Percentiles rank a stretch among this genome's conserved stretches.
These are phyloP conservation scores for Riparia riparia DNA, from an alignment of 2,113 vertebrate species.

Conservation along the genomic window DNA sequence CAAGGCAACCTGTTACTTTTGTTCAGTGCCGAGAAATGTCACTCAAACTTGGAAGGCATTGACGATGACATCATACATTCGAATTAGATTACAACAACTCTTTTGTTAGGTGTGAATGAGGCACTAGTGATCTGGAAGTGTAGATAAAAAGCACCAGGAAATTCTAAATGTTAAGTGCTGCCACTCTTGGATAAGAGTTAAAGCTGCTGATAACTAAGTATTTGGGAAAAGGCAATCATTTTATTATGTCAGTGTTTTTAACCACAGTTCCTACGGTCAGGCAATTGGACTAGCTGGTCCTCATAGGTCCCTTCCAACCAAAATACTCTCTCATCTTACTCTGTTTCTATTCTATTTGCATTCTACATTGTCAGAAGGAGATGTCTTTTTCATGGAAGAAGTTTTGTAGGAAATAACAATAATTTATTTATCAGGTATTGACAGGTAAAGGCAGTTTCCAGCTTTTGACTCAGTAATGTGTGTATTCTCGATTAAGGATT, in stretches of 20 bases:
- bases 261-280: background rate
- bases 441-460: background rate
- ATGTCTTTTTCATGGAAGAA: background rate
- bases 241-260: background rate
- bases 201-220: background rate
- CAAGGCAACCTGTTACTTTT: background rate
- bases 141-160: slow-evolving; percentile 22
- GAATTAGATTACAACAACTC: slow-evolving; percentile 7
- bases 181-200: background rate
- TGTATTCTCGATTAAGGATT: background rate
- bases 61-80: slow-evolving; percentile 28
- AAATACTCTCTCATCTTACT: background rate
- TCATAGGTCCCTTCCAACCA: background rate
- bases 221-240: background rate
- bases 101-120: slow-evolving; percentile 47
- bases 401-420: background rate
- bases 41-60: background rate
- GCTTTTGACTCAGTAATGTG: background rate
- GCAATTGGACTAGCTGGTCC: background rate
- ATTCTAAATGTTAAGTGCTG: background rate
- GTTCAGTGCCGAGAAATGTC: background rate
- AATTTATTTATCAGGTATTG: background rate
- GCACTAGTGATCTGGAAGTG: background rate
- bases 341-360: background rate
- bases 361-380: background rate